These are phyloP conservation scores for Melanaphis sacchari DNA, from an alignment of 1,140 invertebrate genomes.

Conservation along the genomic window DNA sequence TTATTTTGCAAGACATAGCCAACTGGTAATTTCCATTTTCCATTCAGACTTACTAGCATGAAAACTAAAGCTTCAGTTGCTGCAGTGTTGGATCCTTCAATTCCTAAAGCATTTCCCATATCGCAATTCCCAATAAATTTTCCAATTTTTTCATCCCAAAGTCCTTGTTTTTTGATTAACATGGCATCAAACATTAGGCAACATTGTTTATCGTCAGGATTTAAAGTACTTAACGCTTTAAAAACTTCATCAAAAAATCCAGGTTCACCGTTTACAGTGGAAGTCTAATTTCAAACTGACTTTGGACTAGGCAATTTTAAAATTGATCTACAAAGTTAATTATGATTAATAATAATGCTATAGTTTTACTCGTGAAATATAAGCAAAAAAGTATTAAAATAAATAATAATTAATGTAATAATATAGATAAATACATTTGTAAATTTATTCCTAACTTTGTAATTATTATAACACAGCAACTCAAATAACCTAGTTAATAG, in stretches of 20 bases:
- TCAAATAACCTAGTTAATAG: background rate
- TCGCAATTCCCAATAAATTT: constrained; percentile 27
- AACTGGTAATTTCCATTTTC: constrained; percentile 22
- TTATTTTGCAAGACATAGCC: background rate
- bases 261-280: background rate
- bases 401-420: background rate
- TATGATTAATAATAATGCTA: background rate
- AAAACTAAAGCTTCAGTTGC: constrained; percentile 44
- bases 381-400: background rate
- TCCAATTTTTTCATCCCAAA: constrained; percentile 13
- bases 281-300: constrained; percentile 14
- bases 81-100: background rate
- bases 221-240: background rate
- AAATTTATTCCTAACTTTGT: background rate
- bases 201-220: constrained; percentile 3
- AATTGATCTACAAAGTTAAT: background rate
- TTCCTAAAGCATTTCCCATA: background rate
- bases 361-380: no score
- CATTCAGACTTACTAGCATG: constrained; percentile 9
- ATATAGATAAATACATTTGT: background rate
- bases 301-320: constrained; percentile 4
- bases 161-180: background rate
- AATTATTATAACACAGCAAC: background rate
- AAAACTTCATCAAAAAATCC: constrained; percentile 25
- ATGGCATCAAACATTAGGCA: constrained; percentile 10